Conservation (phyloP, 2,113 vertebrate species). For the Bagarius yarrelli region DNA sequence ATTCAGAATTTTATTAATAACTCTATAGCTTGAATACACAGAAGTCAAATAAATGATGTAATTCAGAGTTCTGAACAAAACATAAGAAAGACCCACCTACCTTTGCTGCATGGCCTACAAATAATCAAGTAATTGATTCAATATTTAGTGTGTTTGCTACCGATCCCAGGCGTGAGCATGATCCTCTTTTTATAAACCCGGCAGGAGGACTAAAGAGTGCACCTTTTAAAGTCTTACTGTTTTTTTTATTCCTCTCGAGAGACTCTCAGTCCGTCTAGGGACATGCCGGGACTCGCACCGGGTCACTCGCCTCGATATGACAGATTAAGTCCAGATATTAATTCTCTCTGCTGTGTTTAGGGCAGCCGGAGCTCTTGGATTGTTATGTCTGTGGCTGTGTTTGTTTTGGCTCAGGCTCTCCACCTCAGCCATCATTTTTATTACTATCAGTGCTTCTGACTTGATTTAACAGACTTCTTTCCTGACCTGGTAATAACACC, state of each 20-base stretch:
- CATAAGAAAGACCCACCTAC: neutral
- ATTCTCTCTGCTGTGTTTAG: conserved; percentile 51
- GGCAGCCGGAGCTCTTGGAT: conserved; percentile 36
- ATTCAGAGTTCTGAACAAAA: neutral
- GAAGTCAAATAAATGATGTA: neutral
- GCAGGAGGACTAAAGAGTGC: neutral
- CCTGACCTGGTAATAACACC: conserved; percentile 65
- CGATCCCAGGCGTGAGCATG: neutral
- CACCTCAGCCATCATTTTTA: conserved; percentile 62
- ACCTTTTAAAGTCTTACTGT: conserved; percentile 2
- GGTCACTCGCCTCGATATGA: conserved; percentile 39
- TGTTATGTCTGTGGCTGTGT: conserved; percentile 50
- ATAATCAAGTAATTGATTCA: neutral
- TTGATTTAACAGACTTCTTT: conserved; percentile 69
- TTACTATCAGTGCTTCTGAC: conserved; percentile 63
- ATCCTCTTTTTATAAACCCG: neutral
- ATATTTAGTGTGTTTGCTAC: neutral
- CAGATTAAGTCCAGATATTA: conserved; percentile 48
- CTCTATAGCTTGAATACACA: neutral
- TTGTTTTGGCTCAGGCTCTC: conserved; percentile 60
- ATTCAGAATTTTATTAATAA: no score
- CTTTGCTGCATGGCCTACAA: no score
- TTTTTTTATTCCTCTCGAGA: neutral
- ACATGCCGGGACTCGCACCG: conserved; percentile 4
- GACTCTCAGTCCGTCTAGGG: conserved; percentile 2